Evolutionary conservation across 2,113 vertebrate species (phyloP).

Genomic region (Parus major): DNA sequence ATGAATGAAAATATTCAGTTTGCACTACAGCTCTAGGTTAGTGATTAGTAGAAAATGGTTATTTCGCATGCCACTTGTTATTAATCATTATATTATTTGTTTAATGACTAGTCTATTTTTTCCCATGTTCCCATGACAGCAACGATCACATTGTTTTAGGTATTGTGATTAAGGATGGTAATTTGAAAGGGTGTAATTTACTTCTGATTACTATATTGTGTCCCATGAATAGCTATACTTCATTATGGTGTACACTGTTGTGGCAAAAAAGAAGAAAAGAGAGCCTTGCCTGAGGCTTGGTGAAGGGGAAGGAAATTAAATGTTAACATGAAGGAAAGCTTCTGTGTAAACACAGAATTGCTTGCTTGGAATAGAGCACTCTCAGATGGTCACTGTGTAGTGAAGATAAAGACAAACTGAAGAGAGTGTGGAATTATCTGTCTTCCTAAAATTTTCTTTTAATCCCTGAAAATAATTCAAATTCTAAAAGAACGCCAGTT

Average conservation of each 20-base stretch:
- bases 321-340: conserved; percentile 14
- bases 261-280: neutral
- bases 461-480: neutral
- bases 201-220: conserved; percentile 60
- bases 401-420: neutral
- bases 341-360: neutral
- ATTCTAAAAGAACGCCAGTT: neutral
- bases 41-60: neutral
- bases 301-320: conserved; percentile 15
- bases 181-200: conserved; percentile 30
- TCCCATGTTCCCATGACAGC: neutral
- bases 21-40: neutral
- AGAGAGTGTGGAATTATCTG: neutral
- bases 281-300: neutral
- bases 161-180: neutral
- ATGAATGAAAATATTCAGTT: conserved; percentile 1
- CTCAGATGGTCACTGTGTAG: neutral
- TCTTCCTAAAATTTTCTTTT: neutral
- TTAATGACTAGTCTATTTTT: conserved; percentile 35
- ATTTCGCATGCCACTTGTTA: conserved; percentile 20
- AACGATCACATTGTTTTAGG: conserved; percentile 31
- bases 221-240: conserved; percentile 3
- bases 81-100: conserved; percentile 36
- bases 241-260: neutral
- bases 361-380: neutral